Conservation (phyloP, 2,888 invertebrate genomes). For the Argyresthia albistria region DNA sequence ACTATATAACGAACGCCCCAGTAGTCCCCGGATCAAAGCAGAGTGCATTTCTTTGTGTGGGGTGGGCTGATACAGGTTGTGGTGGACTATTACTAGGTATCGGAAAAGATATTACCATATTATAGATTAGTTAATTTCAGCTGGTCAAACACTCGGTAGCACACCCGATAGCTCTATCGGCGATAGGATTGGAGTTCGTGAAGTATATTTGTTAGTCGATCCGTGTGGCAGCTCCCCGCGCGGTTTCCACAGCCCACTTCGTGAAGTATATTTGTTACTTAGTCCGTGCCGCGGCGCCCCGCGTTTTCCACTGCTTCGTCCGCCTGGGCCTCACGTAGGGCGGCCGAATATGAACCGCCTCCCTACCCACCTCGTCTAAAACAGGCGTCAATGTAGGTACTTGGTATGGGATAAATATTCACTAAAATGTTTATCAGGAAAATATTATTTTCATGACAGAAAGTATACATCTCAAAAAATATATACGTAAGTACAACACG, state of each 20-base stretch:
- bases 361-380: slow-evolving; percentile 70
- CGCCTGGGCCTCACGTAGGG: slow-evolving; percentile 64
- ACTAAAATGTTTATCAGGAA: slow-evolving; percentile 12
- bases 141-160: neutral
- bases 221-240: neutral
- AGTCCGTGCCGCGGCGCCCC: slow-evolving; percentile 60
- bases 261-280: slow-evolving; percentile 47
- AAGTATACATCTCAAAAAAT: neutral
- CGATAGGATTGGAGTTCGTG: slow-evolving; percentile 59
- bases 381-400: no score
- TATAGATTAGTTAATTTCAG: neutral
- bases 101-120: neutral
- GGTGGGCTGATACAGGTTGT: no score
- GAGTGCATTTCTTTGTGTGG: no score
- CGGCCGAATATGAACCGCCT: slow-evolving; percentile 67
- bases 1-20: no score
- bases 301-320: slow-evolving; percentile 48
- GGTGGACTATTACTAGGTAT: no score
- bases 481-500: neutral
- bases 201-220: slow-evolving; percentile 23
- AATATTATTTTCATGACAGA: neutral
- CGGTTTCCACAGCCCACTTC: neutral
- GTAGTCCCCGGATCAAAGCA: no score
- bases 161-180: no score
- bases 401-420: slow-evolving; percentile 66